A percentile compares a stretch with the other conserved stretches of the same genome.
Evolutionary conservation across 23 tunicate genomes (phyloP).

Genomic region (Styela clava): DNA sequence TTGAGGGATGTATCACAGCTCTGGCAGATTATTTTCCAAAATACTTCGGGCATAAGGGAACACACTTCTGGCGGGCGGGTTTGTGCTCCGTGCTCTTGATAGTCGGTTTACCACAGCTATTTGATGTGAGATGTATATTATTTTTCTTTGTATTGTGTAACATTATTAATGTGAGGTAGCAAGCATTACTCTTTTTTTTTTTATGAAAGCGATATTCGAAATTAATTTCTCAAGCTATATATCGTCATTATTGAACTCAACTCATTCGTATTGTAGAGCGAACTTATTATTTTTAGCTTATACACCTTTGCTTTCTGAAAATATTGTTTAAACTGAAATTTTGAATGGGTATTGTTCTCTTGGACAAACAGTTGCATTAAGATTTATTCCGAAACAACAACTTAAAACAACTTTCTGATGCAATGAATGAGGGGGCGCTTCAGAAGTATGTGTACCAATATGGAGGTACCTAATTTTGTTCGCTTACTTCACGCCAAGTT

Average conservation of each 20-base stretch:
- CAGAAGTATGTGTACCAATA: no score
- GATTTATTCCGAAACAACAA: no score
- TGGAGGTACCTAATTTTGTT: no score
- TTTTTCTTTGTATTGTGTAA: neutral
- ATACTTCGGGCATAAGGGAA: constrained; percentile 20
- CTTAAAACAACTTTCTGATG: no score
- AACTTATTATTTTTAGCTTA: neutral
- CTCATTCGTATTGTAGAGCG: neutral
- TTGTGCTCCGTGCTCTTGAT: neutral
- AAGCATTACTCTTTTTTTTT: neutral
- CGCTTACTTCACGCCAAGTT: no score
- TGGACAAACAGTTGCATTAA: no score
- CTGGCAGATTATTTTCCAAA: constrained; percentile 12
- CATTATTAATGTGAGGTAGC: no score
- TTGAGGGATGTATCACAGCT: constrained; percentile 19
- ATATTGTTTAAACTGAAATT: no score
- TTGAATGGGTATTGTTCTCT: no score
- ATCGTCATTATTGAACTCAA: no score
- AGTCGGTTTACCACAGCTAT: neutral
- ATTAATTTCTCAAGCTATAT: neutral
- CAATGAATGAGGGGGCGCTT: no score
- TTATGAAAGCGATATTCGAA: neutral
- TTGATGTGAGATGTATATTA: neutral
- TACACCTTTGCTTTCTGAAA: neutral
- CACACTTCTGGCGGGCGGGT: neutral